Percentiles rank a stretch among this genome's conserved stretches.
Conservation (phyloP, 2,113 vertebrate genomes). For the Hippocampus mohnikei region DNA sequence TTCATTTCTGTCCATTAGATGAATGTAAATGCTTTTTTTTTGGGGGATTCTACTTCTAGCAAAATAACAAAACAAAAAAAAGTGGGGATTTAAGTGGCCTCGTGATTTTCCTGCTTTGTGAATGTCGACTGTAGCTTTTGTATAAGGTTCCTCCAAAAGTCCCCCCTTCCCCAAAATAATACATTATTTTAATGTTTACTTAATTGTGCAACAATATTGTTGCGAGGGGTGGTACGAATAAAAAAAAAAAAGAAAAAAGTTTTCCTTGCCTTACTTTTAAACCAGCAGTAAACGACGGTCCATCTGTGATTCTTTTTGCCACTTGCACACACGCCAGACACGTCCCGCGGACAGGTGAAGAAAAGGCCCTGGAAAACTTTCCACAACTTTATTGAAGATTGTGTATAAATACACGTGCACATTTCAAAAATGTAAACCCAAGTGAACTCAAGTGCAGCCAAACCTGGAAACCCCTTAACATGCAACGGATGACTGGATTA, state of each 20-base stretch:
- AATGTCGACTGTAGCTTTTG: slow-evolving; percentile 85
- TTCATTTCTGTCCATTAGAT: slow-evolving; percentile 48
- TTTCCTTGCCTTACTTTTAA: too few relatives aligned
- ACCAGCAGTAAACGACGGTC: too few relatives aligned
- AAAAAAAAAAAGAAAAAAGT: slow-evolving; percentile 37
- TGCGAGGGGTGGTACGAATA: slow-evolving; percentile 29
- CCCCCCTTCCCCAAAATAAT: slow-evolving; percentile 56
- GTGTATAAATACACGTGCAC: slow-evolving; percentile 99
- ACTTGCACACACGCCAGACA: background rate
- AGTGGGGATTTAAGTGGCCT: slow-evolving; percentile 42
- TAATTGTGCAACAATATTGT: slow-evolving; percentile 58
- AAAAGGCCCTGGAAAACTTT: slow-evolving; percentile 78
- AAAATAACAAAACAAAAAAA: slow-evolving; percentile 8
- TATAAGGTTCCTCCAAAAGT: slow-evolving; percentile 74
- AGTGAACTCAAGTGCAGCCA: slow-evolving; percentile 98
- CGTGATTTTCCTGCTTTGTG: slow-evolving; percentile 72
- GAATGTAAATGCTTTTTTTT: slow-evolving; percentile 53
- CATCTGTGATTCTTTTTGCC: too few relatives aligned
- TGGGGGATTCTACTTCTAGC: background rate
- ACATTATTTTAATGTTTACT: slow-evolving; percentile 78
- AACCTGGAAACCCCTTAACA: slow-evolving; percentile 90
- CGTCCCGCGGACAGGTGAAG: background rate
- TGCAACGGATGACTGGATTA: slow-evolving; percentile 84
- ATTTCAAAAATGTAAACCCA: slow-evolving; percentile 99
- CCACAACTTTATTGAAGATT: slow-evolving; percentile 98